A percentile compares a stretch with the other conserved stretches of the same genome.
phyloP scores from a whole-genome alignment of 2,113 vertebrate genomes.

The Pteruthius melanotis region DNA sequence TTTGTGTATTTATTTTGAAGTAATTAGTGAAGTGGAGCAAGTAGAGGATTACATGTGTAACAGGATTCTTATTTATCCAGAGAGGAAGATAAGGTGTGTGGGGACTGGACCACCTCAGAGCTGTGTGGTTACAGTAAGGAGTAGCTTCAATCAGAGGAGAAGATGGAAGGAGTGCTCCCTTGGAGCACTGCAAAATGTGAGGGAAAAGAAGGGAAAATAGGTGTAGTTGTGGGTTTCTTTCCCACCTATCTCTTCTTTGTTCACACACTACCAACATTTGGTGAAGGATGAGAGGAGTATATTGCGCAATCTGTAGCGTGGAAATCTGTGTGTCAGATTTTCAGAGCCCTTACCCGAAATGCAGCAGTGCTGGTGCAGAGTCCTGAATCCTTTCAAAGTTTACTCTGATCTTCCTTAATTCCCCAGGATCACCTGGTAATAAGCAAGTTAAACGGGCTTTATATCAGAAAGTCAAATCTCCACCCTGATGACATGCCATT shows the following conservation, averaged over 20 bases:
- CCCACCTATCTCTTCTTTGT: background rate
- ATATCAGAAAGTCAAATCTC: background rate
- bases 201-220: background rate
- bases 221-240: background rate
- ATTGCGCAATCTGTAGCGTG: accelerated
- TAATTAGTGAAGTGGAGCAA: background rate
- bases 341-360: background rate
- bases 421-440: background rate
- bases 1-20: background rate
- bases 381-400: background rate
- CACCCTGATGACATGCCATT: background rate
- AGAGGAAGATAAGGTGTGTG: background rate
- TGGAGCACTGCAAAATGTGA: background rate
- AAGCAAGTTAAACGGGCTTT: background rate
- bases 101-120: background rate
- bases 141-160: background rate
- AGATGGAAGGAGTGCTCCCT: background rate
- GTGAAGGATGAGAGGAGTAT: background rate
- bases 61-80: background rate
- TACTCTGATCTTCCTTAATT: background rate
- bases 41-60: background rate
- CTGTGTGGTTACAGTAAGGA: background rate
- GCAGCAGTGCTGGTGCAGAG: background rate
- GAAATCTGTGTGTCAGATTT: background rate
- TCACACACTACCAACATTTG: background rate